phyloP scores from a whole-genome alignment of 2,888 invertebrate genomes.

The Dryocosmus kuriphilus region DNA sequence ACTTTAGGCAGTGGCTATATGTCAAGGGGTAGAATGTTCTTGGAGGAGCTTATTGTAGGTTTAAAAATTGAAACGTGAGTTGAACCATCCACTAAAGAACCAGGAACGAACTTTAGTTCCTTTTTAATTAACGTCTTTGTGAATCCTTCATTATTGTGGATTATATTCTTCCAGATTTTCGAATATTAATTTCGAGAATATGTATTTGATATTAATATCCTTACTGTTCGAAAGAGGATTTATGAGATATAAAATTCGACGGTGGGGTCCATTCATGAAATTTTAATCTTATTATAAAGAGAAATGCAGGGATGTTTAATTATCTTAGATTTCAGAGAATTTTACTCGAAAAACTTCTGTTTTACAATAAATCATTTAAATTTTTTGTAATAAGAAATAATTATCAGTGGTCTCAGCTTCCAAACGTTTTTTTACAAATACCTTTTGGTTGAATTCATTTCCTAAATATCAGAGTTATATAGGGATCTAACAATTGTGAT shows the following conservation, averaged over 20 bases:
- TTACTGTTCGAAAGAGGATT: slow-evolving; percentile 2
- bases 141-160: slow-evolving; percentile 24
- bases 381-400: too few species aligned
- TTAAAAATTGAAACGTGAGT: slow-evolving; percentile 53
- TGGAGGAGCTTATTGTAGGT: slow-evolving; percentile 50
- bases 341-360: too few species aligned
- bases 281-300: neutral
- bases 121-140: slow-evolving; percentile 54
- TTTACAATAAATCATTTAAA: too few species aligned
- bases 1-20: slow-evolving; percentile 56
- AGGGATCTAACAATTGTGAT: too few species aligned
- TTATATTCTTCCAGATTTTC: slow-evolving; percentile 19
- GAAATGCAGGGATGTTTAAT: neutral
- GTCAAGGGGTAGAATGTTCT: slow-evolving; percentile 53
- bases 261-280: neutral
- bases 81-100: slow-evolving; percentile 46
- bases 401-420: too few species aligned
- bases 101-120: slow-evolving; percentile 45
- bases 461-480: too few species aligned
- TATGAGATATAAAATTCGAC: neutral
- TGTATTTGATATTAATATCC: slow-evolving; percentile 18
- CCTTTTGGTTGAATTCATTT: too few species aligned
- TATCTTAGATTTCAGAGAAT: too few species aligned
- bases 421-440: too few species aligned
- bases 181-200: neutral